These are phyloP conservation scores for Drosophila fungiperda DNA, from an alignment of 2,888 invertebrate genomes.

Conservation along the genomic window DNA sequence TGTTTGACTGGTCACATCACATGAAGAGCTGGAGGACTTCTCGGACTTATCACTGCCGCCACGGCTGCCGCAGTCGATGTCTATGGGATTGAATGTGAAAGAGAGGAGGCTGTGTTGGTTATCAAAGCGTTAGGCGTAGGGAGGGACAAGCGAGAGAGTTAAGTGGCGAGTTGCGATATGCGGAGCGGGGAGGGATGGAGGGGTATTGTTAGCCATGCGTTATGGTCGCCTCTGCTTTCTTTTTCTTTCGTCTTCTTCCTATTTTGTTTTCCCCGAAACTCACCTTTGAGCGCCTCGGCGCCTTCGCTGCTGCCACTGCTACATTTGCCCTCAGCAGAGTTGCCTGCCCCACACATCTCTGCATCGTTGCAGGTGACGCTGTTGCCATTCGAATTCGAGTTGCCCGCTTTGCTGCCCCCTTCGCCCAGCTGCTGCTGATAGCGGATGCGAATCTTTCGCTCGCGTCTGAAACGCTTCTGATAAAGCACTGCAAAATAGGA, in stretches of 20 bases:
- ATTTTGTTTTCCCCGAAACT: conserved; percentile 36
- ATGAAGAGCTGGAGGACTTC: conserved; percentile 77
- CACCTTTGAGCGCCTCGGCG: conserved; percentile 68
- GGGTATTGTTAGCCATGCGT: conserved; percentile 61
- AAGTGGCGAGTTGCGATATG: conserved; percentile 20
- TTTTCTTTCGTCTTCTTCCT: background rate
- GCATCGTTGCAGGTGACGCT: conserved; percentile 63
- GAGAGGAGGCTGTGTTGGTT: conserved; percentile 81
- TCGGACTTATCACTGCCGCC: conserved; percentile 84
- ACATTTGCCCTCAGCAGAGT: conserved; percentile 47
- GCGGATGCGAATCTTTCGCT: conserved; percentile 92
- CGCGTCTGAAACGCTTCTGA: conserved; percentile 95
- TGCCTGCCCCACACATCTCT: conserved; percentile 48
- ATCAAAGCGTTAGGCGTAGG: conserved; percentile 68
- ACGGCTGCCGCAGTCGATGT: conserved; percentile 83
- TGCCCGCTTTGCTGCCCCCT: conserved; percentile 88
- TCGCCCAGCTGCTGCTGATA: conserved; percentile 93
- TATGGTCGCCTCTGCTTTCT: conserved; percentile 48
- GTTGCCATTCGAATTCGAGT: conserved; percentile 55
- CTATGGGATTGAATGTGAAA: conserved; percentile 73
- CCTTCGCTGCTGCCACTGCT: conserved; percentile 65
- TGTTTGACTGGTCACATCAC: conserved; percentile 69
- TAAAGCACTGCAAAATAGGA: conserved; percentile 89
- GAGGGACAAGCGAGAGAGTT: conserved; percentile 5
- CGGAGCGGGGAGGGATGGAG: conserved; percentile 11